These are phyloP conservation scores for Ammospiza caudacuta DNA, from an alignment of 2,113 vertebrate genomes.

Conservation along the genomic window DNA sequence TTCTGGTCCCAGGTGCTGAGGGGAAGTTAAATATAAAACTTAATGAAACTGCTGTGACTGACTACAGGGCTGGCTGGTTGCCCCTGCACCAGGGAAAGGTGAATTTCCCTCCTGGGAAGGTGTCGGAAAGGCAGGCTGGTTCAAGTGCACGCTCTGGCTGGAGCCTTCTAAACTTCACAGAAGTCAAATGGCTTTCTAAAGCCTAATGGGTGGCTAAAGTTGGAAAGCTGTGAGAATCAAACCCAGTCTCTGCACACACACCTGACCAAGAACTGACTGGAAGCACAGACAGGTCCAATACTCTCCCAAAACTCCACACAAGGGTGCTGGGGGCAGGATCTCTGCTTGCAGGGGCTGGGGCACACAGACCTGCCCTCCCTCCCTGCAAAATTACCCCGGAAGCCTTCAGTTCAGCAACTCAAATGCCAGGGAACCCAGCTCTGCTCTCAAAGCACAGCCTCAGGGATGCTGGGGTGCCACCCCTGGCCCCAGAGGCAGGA, in stretches of 20 bases:
- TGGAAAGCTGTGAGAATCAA: neutral
- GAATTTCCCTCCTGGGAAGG: constrained; percentile 9
- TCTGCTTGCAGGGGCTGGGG: neutral
- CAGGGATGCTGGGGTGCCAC: neutral
- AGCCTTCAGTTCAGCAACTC: neutral
- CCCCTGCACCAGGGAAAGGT: constrained; percentile 2
- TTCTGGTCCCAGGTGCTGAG: constrained; percentile 46
- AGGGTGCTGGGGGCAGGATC: rapidly evolving
- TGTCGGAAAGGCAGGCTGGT: neutral
- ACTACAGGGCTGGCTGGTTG: neutral
- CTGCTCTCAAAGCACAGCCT: neutral
- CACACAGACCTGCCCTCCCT: neutral
- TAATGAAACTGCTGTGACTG: constrained; percentile 47
- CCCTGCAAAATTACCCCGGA: neutral
- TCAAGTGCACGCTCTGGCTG: neutral
- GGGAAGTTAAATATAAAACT: constrained; percentile 65
- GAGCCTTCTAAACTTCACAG: neutral
- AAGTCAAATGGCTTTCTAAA: neutral
- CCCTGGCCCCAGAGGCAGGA: neutral
- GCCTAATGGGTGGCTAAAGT: neutral
- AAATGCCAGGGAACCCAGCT: neutral
- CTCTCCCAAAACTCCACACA: neutral
- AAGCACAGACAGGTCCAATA: rapidly evolving
- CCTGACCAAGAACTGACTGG: neutral
- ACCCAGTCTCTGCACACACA: neutral